phyloP scores from a whole-genome alignment of 2,113 vertebrate species.

The Epinephelus moara region DNA sequence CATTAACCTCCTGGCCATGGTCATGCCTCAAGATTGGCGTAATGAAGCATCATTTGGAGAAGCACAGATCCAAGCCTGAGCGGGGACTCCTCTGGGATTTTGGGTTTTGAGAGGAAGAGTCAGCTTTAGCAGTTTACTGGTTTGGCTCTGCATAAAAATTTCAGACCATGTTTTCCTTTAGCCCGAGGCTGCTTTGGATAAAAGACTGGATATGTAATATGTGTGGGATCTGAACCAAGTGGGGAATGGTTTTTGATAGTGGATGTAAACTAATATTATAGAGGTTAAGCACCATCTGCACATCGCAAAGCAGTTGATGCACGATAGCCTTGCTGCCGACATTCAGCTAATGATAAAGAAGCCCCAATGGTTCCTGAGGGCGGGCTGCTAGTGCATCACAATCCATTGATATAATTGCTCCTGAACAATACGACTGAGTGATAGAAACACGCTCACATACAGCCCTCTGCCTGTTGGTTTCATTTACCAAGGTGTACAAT shows the following conservation, averaged over 20 bases:
- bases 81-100: not conserved
- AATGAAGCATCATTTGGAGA: constrained; percentile 49
- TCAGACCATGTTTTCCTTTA: constrained; percentile 28
- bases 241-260: constrained; percentile 30
- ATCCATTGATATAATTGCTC: constrained; percentile 2
- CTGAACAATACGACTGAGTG: not conserved
- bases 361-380: not conserved
- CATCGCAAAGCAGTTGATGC: not conserved
- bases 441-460: not conserved
- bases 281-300: constrained; percentile 16
- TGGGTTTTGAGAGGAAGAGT: not conserved
- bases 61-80: not conserved
- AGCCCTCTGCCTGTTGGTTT: not conserved
- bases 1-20: constrained; percentile 49
- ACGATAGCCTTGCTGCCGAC: not conserved
- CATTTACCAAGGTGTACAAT: not conserved
- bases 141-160: constrained; percentile 26
- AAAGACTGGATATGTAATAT: not conserved
- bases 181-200: constrained; percentile 1
- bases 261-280: constrained; percentile 35
- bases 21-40: constrained; percentile 22
- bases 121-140: constrained; percentile 7
- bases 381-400: not conserved
- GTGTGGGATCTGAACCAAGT: not conserved
- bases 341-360: constrained; percentile 21